Conservation (phyloP, 2,888 invertebrate genomes). For the Rotaria socialis region DNA sequence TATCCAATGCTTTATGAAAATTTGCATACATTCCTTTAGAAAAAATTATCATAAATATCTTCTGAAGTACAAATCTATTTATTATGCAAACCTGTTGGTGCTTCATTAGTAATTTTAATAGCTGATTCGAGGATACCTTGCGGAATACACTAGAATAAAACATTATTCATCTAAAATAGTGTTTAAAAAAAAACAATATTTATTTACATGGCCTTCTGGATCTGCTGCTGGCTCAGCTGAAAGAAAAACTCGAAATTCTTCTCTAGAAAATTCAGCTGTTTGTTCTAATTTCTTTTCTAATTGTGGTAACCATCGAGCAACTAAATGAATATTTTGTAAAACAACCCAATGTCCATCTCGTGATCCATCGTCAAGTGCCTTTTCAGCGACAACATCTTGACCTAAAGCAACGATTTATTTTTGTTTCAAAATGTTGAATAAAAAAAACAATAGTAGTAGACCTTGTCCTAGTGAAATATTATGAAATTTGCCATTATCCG, state of each 20-base stretch:
- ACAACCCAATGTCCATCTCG: conserved; percentile 89
- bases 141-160: conserved; percentile 64
- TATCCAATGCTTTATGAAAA: conserved; percentile 86
- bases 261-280: conserved; percentile 74
- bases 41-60: background rate
- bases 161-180: background rate
- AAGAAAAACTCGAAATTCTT: conserved; percentile 79
- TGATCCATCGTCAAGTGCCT: conserved; percentile 81
- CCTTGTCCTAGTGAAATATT: conserved; percentile 87
- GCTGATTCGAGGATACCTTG: conserved; percentile 89
- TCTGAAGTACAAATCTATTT: background rate
- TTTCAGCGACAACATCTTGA: conserved; percentile 86
- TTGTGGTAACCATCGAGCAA: conserved; percentile 83
- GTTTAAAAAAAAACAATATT: too few species aligned
- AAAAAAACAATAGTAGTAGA: background rate
- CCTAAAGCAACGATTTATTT: conserved; percentile 54
- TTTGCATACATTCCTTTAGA: conserved; percentile 75
- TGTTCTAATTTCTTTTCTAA: conserved; percentile 86
- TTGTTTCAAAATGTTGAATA: background rate
- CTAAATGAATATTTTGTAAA: conserved; percentile 87
- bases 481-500: conserved; percentile 77
- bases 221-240: conserved; percentile 88
- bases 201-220: conserved; percentile 76
- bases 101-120: conserved; percentile 94
- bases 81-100: conserved; percentile 73